Percentiles rank a stretch among this genome's conserved stretches.
These are phyloP conservation scores for Gastrophryne carolinensis DNA, from an alignment of 2,797 vertebrate species.

Conservation along the genomic window DNA sequence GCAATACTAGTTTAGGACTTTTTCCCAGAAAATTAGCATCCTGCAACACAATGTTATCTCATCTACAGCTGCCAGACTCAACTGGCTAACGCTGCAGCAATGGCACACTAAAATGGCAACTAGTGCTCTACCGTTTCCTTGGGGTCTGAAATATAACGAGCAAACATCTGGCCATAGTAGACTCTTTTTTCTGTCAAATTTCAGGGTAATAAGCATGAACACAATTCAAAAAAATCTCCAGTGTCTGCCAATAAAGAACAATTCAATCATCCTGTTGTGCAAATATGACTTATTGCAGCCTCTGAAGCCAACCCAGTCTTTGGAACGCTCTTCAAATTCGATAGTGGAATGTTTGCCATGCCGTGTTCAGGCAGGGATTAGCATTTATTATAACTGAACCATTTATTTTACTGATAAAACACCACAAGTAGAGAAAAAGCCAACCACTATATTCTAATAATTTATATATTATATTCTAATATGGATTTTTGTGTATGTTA, in stretches of 20 bases:
- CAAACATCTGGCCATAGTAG: background rate
- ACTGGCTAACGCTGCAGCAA: background rate
- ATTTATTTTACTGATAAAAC: no score
- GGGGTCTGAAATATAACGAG: background rate
- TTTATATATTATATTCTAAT: no score
- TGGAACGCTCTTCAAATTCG: background rate
- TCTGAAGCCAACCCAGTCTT: background rate
- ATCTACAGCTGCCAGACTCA: background rate
- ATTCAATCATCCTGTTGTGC: background rate
- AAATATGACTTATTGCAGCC: background rate
- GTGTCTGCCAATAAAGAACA: background rate
- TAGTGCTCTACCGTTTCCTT: background rate
- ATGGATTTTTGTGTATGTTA: no score
- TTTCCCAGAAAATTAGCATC: slow-evolving; percentile 14
- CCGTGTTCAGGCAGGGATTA: background rate
- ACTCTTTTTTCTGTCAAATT: no score
- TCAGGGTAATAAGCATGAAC: no score
- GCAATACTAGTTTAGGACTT: background rate
- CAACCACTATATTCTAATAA: no score
- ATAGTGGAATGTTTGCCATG: background rate
- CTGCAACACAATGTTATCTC: background rate
- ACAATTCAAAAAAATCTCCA: no score
- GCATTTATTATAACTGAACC: background rate
- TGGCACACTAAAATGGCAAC: background rate
- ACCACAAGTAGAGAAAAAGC: no score